Evolutionary conservation across 2,888 invertebrate species (phyloP), one percentile per base, ranked within the genome.

Genomic region (Ormyrus thymus): DNA sequence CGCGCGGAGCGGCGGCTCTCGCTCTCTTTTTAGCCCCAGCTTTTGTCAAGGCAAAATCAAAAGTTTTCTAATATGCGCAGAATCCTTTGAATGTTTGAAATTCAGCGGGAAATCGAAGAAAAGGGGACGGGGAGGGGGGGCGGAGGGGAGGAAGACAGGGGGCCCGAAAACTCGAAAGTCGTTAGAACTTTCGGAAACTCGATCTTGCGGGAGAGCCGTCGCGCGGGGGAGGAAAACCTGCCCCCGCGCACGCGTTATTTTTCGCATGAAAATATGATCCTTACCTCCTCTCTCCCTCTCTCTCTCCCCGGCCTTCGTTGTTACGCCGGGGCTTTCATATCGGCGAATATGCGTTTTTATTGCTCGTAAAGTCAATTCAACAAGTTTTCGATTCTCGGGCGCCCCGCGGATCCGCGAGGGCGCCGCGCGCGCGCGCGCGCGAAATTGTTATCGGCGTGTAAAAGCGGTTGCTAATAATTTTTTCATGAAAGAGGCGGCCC

Each of bases 31-130:
- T 8, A 6, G 13, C 53, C 9, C 43, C 43, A 13, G 50, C 73
- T 56, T 69, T 74, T 74, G 74, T 80, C 76, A 51, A 11, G 58
- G 56, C 58, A 43, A 76, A 78, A 81, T 76, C 69, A 64, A 68
- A 81, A 79, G 79, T 81, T 81, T 81, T 81, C 61, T 81, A 81
- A 81, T 81, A 81, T 79, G 79, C 76, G 15, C 71, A 29, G 71
- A 79, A 81, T 76, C 73, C 56, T 72, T 81, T 73, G 76, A 79
- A 78, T 79, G 76, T 79, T 79, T 77, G 77, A 81, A 77, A 81
- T 81, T 79, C 79, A 79, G 62, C 70, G 70, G 58, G 70, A 76
- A 77, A 81, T 81, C 79, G 69, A 71, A 79, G 71, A 77, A 81
- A 81, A 45, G n/a, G n/a, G 9, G 1, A 10, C 9, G 43, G 51